A percentile compares a stretch with the other conserved stretches of the same genome.
These are phyloP conservation scores for Thryonomys swinderianus DNA, from an alignment of 2,113 vertebrate genomes.

Conservation along the genomic window DNA sequence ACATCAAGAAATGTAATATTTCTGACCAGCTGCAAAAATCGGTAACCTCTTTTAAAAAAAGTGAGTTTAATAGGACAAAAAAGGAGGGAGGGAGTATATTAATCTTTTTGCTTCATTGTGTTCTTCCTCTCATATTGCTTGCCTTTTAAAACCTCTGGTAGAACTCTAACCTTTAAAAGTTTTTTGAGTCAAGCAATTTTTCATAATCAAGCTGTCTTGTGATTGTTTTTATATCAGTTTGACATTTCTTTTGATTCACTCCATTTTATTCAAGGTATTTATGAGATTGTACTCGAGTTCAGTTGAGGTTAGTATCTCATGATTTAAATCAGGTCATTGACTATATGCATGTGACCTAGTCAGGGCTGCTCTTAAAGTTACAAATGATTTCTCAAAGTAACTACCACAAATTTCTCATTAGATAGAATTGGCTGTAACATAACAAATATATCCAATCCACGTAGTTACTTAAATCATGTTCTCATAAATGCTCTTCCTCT, in stretches of 20 bases:
- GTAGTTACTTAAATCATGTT: background rate
- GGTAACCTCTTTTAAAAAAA: slow-evolving; percentile 81
- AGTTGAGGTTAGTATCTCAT: slow-evolving; percentile 74
- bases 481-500: background rate
- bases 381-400: slow-evolving; percentile 13
- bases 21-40: slow-evolving; percentile 88
- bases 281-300: slow-evolving; percentile 73
- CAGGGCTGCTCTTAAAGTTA: slow-evolving; percentile 30
- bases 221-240: slow-evolving; percentile 86
- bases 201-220: slow-evolving; percentile 89
- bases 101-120: slow-evolving; percentile 79
- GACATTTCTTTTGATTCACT: slow-evolving; percentile 85
- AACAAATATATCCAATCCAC: background rate
- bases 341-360: slow-evolving; percentile 57
- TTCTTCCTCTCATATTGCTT: slow-evolving; percentile 62
- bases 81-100: slow-evolving; percentile 80
- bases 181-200: slow-evolving; percentile 90
- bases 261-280: slow-evolving; percentile 78
- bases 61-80: slow-evolving; percentile 82
- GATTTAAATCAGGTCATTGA: slow-evolving; percentile 69
- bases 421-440: slow-evolving; percentile 47
- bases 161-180: slow-evolving; percentile 95
- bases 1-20: slow-evolving; percentile 83
- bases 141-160: slow-evolving; percentile 84
- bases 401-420: slow-evolving; percentile 18